Conservation (phyloP, 2,797 vertebrate genomes). For the Rhadinocentrus ornatus region DNA sequence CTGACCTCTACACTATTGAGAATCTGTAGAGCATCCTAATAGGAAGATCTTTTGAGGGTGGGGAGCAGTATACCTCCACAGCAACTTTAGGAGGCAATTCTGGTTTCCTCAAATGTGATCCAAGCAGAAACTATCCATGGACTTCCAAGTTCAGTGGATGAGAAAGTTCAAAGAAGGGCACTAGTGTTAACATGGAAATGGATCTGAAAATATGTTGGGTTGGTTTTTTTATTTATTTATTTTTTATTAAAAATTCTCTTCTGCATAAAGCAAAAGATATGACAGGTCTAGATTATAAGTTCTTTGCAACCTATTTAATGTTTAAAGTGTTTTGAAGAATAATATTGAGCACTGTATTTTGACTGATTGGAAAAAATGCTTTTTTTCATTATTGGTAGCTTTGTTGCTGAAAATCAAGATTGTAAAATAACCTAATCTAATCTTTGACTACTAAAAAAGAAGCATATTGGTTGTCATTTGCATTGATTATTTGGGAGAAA, state of each 20-base stretch:
- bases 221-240: not conserved
- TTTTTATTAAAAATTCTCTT: not conserved
- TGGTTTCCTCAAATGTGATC: not conserved
- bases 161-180: no score
- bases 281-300: no score
- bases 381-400: not conserved
- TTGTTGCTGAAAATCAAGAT: not conserved
- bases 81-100: no score
- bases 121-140: not conserved
- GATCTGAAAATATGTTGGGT: not conserved
- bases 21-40: no score
- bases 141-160: not conserved
- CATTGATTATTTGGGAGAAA: not conserved
- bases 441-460: not conserved
- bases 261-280: not conserved
- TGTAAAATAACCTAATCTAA: no score
- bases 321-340: not conserved
- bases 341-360: not conserved
- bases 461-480: not conserved
- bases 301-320: no score
- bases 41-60: no score
- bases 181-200: not conserved
- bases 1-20: no score
- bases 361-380: no score
- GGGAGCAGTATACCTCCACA: no score